These are phyloP conservation scores for Proales similis DNA, from an alignment of 1,140 invertebrate genomes.

Conservation along the genomic window DNA sequence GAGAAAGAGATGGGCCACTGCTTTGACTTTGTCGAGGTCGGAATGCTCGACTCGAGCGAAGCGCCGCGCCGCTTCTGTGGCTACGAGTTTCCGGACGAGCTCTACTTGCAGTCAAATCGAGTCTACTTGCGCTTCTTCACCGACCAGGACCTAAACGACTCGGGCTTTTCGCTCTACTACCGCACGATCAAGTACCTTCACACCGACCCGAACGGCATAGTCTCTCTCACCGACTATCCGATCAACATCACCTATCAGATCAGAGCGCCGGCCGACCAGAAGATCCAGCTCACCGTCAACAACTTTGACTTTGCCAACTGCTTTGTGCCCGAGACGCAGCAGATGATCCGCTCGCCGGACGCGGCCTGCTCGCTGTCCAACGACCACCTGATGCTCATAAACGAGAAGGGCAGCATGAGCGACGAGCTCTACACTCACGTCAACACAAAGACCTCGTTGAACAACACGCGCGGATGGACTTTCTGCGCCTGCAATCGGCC, in stretches of 20 bases:
- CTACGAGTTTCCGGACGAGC: not conserved
- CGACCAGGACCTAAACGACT: not conserved
- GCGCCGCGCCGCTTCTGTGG: not conserved
- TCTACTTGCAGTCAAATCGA: constrained; percentile 9
- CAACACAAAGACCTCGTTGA: constrained; percentile 2
- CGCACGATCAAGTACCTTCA: constrained; percentile 17
- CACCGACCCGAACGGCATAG: constrained; percentile 9
- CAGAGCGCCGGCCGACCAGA: constrained; percentile 2
- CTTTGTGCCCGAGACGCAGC: not conserved
- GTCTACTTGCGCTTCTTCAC: constrained; percentile 28
- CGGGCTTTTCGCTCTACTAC: constrained; percentile 28
- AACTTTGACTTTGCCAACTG: constrained; percentile 27
- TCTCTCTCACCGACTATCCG: constrained; percentile 3
- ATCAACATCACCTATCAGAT: constrained; percentile 24
- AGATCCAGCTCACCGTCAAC: constrained; percentile 18
- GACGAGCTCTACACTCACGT: not conserved
- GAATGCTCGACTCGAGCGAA: not conserved
- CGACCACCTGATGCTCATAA: constrained; percentile 14
- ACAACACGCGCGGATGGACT: constrained; percentile 7
- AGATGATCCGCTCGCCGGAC: not conserved
- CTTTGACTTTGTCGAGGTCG: constrained; percentile 31
- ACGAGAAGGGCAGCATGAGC: constrained; percentile 4
- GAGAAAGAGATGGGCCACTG: constrained; percentile 12
- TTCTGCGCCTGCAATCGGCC: constrained; percentile 9
- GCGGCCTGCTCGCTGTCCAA: constrained; percentile 12